Percentiles rank a stretch among this genome's conserved stretches.
phyloP scores from a whole-genome alignment of 1,140 invertebrate species.

The Lasioglossum albipes region DNA sequence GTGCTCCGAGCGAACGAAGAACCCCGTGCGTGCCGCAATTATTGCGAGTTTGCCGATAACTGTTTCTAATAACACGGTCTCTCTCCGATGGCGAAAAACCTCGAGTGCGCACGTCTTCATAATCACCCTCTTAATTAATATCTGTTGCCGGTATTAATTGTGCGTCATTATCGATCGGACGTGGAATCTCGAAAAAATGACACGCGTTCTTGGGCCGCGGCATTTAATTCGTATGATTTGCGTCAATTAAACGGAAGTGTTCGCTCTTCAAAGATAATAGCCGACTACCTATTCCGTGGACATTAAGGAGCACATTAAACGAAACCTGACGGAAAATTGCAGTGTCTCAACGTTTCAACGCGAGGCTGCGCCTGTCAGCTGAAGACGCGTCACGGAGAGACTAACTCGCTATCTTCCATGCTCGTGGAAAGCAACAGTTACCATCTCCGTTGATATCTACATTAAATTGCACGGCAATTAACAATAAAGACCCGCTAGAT shows the following conservation, averaged over 20 bases:
- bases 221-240: conserved; percentile 31
- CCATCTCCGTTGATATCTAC: background rate
- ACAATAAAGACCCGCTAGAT: background rate
- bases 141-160: conserved; percentile 9
- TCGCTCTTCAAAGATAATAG: conserved; percentile 10
- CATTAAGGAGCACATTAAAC: conserved; percentile 10
- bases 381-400: conserved; percentile 10
- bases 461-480: background rate
- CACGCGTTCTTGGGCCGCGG: background rate
- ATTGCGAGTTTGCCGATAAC: conserved; percentile 24
- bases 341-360: background rate
- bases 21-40: conserved; percentile 8
- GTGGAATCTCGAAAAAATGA: background rate
- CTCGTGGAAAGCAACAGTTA: background rate
- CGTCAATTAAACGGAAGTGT: conserved; percentile 24
- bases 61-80: conserved; percentile 24
- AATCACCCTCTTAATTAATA: conserved; percentile 14
- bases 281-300: background rate
- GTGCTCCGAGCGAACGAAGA: background rate
- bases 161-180: conserved; percentile 17
- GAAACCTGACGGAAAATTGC: conserved; percentile 23
- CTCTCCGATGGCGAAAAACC: background rate
- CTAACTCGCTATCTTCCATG: background rate
- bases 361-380: background rate
- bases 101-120: background rate